Evolutionary conservation across 2,888 invertebrate species (phyloP), one percentile per base, ranked within the genome.

Genomic region (Zeuzera pyrina): DNA sequence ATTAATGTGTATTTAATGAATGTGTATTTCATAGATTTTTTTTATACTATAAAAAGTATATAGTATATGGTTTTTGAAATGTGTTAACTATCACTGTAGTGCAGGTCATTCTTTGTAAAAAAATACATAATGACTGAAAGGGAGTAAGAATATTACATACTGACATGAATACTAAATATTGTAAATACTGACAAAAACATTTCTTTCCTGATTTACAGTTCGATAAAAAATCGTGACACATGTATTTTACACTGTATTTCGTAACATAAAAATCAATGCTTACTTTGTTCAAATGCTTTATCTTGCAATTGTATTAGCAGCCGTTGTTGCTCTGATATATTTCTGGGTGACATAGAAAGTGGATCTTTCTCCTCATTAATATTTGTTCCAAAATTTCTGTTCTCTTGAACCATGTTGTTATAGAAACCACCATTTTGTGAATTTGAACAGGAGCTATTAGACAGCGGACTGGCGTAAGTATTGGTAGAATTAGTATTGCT

Each of bases 401-500:
- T 76, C 35, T 77, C 78, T 53, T 72, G 72, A 37, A 64, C 54
- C 49, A 78, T 48, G 49, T 73, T 81, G 50, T 73, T 79, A 42
- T 78, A 84, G 47, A 79, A 84, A 14, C 73, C 79, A 34, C 83
- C 84, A 52, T 84, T 83, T 57, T 81, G 83, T 30, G 83, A 57
- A 49, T 69, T 79, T 10, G 77, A 58, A 49, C 61, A 63, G 16
- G 72, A 53, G 24, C 69, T 57, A 45, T 69, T 78, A 22, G 72
- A 62, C 11, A 77, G 39, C 25, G 79, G 66, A 40, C 66, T 77
- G 39, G 74, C 54, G 34, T 74, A 78, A 39, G 69, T 50, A 42
- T 70, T 78, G 15, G 79, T 70, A 38, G 74, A 65, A 52, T 78
- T 83, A 35, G 68, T 60, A 60, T 56, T 72, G 44, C 56, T 77